Evolutionary conservation across 2,113 vertebrate genomes (phyloP).

Genomic region (Narcine bancroftii): DNA sequence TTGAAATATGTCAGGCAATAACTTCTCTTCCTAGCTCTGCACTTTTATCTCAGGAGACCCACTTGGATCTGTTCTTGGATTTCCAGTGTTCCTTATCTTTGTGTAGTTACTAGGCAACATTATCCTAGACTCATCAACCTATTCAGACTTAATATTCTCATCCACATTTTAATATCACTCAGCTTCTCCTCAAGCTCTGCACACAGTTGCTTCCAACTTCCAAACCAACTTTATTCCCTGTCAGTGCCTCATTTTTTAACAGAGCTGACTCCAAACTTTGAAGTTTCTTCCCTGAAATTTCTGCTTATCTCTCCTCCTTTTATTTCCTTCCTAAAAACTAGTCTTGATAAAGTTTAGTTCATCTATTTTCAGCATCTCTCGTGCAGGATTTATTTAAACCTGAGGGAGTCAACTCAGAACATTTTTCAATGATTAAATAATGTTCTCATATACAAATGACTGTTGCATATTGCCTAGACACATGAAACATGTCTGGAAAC

Average conservation of each 20-base stretch:
- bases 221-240: background rate
- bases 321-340: background rate
- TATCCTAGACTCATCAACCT: background rate
- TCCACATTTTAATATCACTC: background rate
- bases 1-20: background rate
- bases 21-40: background rate
- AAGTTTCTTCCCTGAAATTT: background rate
- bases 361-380: background rate
- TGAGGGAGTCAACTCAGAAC: background rate
- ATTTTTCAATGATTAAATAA: background rate
- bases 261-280: background rate
- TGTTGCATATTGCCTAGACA: background rate
- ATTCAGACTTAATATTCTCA: background rate
- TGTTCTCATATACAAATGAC: background rate
- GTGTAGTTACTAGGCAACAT: background rate
- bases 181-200: background rate
- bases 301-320: background rate
- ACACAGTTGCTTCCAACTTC: background rate
- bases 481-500: background rate
- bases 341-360: background rate
- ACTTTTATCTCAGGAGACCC: background rate
- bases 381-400: background rate
- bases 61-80: background rate
- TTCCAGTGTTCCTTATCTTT: background rate
- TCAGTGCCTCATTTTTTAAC: background rate